Percentiles rank a stretch among this genome's conserved stretches.
Evolutionary conservation across 2,888 invertebrate genomes (phyloP).

Genomic region (Aleiodes alternator): DNA sequence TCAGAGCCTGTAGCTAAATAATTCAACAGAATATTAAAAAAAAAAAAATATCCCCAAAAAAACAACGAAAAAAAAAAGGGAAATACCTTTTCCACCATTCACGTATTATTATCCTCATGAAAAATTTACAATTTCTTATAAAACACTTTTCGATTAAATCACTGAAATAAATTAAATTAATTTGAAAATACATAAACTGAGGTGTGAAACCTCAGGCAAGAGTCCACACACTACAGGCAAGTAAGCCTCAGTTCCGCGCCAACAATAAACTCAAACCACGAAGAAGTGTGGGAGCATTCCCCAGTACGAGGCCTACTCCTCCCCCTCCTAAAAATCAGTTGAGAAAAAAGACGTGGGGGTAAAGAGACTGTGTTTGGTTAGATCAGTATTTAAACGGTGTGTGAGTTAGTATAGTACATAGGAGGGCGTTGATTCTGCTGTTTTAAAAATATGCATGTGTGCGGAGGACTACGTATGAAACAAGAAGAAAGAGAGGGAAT

Average conservation of each 20-base stretch:
- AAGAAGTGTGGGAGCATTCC: conserved; percentile 42
- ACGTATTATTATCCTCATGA: too few species aligned
- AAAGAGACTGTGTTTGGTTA: neutral
- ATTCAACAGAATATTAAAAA: too few species aligned
- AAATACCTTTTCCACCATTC: too few species aligned
- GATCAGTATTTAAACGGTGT: neutral
- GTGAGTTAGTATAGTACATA: neutral
- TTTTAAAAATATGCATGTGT: neutral
- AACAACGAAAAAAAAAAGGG: too few species aligned
- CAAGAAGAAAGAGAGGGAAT: neutral
- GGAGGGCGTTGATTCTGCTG: conserved; percentile 7
- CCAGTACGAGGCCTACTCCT: neutral
- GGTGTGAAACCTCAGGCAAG: neutral
- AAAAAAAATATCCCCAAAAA: too few species aligned
- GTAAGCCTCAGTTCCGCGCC: conserved; percentile 57
- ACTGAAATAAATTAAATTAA: neutral
- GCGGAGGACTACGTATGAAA: conserved; percentile 1
- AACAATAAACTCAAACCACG: conserved; percentile 66
- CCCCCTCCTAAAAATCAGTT: neutral
- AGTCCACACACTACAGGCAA: conserved; percentile 27
- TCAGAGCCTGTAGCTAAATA: too few species aligned
- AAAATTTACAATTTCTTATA: too few species aligned
- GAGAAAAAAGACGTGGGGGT: neutral
- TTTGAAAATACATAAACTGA: conserved; percentile 55
- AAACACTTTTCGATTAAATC: too few species aligned